Evolutionary conservation across 2,888 invertebrate species (phyloP), one percentile per base, ranked within the genome.

Genomic region (Diachrysia chrysitis): DNA sequence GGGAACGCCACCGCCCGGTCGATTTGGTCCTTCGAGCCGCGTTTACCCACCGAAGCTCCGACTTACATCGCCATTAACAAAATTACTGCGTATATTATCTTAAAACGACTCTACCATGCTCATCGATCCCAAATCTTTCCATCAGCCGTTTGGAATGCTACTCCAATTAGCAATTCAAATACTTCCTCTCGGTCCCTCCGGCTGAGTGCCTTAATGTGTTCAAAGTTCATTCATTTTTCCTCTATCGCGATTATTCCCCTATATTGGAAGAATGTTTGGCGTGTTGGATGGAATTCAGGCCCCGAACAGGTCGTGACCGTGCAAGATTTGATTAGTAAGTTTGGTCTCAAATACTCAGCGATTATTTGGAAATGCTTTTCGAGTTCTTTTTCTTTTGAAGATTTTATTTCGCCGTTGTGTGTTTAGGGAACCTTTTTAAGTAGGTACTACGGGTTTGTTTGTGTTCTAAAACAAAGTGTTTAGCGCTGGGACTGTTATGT

Each of bases 121-220:
- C 56, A 46, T 71, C 65, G 59, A 66, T 68, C 17, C 46, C 58
- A 16, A 74, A 66, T 73, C 54, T 79, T 71, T 71, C 58, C 62
- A 69, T 71, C 63, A 63, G 56, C 58, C 56, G 57, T 65, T 60
- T 71, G 73, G 69, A 72, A 71, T 79, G 78, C 79, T 81, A 71
- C 73, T 80, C 67, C 83, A 88, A 90, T 90, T 89, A 89, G 86
- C 87, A 90, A 89, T 88, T 89, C 86, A 90, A 88, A 90, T 89
- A 83, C 80, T 81, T 55, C 62, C 66, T 59, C 51, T 32, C 17
- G 51, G 19, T 56, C 56, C 65, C 70, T 69, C 48, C 62, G 63
- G 56, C 58, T 59, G 76, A 79, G 78, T 73, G 71, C 77, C 55
- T 71, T 69, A 79, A 76, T 75, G 67, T 73, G 76, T 71, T 66